phyloP scores from a whole-genome alignment of 1,140 invertebrate genomes.

The Acromyrmex charruanus region DNA sequence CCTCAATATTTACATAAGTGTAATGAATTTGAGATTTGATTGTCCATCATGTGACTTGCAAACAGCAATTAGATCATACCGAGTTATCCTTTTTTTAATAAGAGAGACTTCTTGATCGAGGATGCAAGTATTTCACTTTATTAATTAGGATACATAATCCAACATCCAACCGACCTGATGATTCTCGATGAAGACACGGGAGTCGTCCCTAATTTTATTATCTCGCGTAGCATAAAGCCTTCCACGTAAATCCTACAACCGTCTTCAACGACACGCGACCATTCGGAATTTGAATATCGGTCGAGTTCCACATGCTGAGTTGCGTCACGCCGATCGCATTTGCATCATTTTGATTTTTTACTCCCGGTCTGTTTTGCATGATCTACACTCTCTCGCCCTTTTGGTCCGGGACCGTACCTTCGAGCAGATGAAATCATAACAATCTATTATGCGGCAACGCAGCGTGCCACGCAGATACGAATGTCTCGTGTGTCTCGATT shows the following conservation, averaged over 20 bases:
- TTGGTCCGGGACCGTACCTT: neutral
- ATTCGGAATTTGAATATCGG: conserved; percentile 58
- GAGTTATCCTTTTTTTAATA: neutral
- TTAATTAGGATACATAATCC: conserved; percentile 51
- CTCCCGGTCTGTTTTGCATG: conserved; percentile 46
- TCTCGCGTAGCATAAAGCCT: conserved; percentile 48
- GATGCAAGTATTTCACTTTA: conserved; percentile 41
- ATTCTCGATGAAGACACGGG: conserved; percentile 19
- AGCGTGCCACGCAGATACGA: neutral
- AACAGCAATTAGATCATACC: too few species aligned
- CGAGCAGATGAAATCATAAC: conserved; percentile 53
- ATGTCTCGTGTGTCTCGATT: neutral
- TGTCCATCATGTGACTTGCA: too few species aligned
- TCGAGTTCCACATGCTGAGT: conserved; percentile 33
- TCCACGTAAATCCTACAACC: conserved; percentile 46
- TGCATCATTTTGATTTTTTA: conserved; percentile 63
- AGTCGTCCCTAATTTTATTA: conserved; percentile 54
- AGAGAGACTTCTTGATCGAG: neutral
- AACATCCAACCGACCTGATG: neutral
- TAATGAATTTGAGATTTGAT: too few species aligned
- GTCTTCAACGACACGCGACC: conserved; percentile 59
- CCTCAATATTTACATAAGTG: too few species aligned
- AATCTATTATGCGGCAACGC: conserved; percentile 15
- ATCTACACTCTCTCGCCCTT: conserved; percentile 25
- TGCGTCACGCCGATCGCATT: conserved; percentile 43